Conservation (phyloP, 1,140 invertebrate species). For the Sweltsa coloradensis region DNA sequence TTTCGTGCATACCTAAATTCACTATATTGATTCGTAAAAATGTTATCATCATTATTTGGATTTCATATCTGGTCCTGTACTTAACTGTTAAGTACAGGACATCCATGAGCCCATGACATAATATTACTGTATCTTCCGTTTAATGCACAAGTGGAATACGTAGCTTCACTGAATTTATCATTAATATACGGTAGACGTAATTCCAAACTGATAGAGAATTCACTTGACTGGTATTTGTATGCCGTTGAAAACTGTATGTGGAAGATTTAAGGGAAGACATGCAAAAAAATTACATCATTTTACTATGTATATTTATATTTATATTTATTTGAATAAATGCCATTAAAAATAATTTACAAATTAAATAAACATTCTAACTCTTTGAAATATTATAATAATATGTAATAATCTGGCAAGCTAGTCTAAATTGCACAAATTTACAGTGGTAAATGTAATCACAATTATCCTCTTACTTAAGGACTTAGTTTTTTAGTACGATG, state of each 20-base stretch:
- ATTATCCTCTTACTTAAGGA: neutral
- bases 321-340: neutral
- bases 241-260: neutral
- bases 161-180: too few species aligned
- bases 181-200: neutral
- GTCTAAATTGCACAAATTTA: neutral
- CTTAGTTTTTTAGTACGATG: neutral
- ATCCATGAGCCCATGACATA: too few species aligned
- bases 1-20: too few species aligned
- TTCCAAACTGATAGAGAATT: neutral
- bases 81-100: too few species aligned
- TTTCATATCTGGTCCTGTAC: too few species aligned
- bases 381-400: neutral
- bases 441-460: neutral
- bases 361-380: neutral
- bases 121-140: too few species aligned
- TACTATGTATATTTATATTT: neutral
- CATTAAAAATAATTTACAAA: neutral
- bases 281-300: neutral
- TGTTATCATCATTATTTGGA: too few species aligned
- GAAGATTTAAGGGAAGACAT: neutral
- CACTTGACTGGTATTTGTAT: neutral
- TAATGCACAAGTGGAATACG: too few species aligned
- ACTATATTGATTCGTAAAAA: too few species aligned
- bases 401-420: neutral